Percentiles rank a stretch among this genome's conserved stretches.
Conservation (phyloP, 1,140 invertebrate species). For the Zaprionus kolodkinae region DNA sequence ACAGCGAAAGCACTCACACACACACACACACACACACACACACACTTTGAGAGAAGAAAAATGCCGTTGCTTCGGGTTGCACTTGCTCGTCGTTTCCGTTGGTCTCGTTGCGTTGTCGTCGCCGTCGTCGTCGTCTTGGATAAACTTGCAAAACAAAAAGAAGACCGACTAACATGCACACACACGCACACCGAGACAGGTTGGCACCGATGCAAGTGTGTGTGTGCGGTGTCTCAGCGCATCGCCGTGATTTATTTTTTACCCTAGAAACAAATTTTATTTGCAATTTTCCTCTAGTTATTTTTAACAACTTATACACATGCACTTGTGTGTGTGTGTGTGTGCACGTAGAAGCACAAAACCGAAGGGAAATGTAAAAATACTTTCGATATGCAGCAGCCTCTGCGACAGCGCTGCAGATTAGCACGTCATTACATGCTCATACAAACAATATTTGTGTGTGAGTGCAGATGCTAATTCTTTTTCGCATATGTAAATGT, state of each 20-base stretch:
- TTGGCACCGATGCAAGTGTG: not conserved
- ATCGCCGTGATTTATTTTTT: conserved; percentile 74
- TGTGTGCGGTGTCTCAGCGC: conserved; percentile 1
- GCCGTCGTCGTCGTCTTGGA: conserved; percentile 36
- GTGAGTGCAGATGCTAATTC: conserved; percentile 5
- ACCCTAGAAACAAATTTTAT: conserved; percentile 78
- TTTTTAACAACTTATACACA: conserved; percentile 60
- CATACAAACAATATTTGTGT: not conserved
- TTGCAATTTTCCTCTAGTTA: conserved; percentile 68
- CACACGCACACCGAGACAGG: conserved; percentile 1
- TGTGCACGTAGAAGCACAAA: conserved; percentile 53
- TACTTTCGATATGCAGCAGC: conserved; percentile 55
- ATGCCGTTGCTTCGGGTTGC: conserved; percentile 53
- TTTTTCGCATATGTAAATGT: not conserved
- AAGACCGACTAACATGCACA: conserved; percentile 25
- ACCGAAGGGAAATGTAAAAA: conserved; percentile 68
- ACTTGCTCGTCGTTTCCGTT: conserved; percentile 57
- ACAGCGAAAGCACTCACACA: conserved; percentile 27
- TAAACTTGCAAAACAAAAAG: conserved; percentile 52
- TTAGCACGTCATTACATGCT: conserved; percentile 25
- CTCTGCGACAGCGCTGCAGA: conserved; percentile 1
- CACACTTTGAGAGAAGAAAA: conserved; percentile 32
- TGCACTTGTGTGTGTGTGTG: conserved; percentile 1
- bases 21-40: conserved; percentile 27
- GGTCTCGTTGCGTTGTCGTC: conserved; percentile 33